These are phyloP conservation scores for Enhydra lutris DNA, from an alignment of 2,113 vertebrate genomes.

Conservation along the genomic window DNA sequence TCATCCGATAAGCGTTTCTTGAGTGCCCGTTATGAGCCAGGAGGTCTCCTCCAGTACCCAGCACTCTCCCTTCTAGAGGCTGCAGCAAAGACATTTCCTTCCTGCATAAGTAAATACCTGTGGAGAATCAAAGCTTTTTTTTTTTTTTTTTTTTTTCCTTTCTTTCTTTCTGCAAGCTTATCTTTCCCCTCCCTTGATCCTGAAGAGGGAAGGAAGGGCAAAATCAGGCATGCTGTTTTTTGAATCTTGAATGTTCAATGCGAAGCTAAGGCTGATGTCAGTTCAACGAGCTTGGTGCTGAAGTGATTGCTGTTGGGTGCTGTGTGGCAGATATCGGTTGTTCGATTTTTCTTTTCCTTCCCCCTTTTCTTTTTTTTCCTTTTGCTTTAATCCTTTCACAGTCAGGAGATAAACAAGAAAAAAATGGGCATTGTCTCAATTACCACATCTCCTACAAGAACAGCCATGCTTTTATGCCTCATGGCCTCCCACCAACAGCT, in stretches of 20 bases:
- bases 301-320: background rate
- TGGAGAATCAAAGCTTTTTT: background rate
- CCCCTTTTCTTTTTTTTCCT: background rate
- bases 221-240: background rate
- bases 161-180: background rate
- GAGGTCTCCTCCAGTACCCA: background rate
- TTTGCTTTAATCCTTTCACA: background rate
- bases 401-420: background rate
- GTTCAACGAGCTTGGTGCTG: background rate
- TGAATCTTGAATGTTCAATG: background rate
- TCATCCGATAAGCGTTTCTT: conserved; percentile 29
- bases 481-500: background rate
- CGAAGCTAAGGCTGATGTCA: background rate
- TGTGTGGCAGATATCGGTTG: background rate
- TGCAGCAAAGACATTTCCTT: background rate
- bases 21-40: conserved; percentile 37
- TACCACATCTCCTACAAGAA: background rate
- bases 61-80: background rate
- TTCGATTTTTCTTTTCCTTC: background rate
- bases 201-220: background rate
- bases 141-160: background rate
- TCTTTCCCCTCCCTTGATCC: background rate
- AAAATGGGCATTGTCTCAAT: background rate
- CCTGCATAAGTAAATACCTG: background rate
- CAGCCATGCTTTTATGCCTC: background rate